Percentiles rank a stretch among this genome's conserved stretches.
These are phyloP conservation scores for Melopsittacus undulatus DNA, from an alignment of 2,797 vertebrate genomes.

Conservation along the genomic window DNA sequence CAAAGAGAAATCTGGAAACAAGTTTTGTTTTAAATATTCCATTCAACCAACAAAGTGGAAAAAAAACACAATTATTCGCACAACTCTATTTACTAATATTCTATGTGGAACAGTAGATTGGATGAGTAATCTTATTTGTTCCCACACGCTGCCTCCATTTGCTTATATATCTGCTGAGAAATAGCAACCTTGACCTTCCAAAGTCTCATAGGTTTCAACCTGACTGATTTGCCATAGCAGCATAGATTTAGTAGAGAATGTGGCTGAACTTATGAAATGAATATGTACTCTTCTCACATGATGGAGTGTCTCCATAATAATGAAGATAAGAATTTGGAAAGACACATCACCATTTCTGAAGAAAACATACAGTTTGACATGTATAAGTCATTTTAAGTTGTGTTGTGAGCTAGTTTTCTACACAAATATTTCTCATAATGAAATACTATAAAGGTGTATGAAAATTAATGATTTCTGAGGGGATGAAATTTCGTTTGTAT, in stretches of 20 bases:
- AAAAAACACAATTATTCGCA: constrained; percentile 10
- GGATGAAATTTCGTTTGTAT: neutral
- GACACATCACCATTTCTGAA: neutral
- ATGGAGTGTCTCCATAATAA: neutral
- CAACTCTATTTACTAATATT: constrained; percentile 12
- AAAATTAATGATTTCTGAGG: neutral
- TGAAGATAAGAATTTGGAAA: constrained; percentile 21
- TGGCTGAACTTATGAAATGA: neutral
- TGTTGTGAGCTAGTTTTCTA: neutral
- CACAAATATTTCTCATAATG: neutral
- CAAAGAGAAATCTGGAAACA: constrained; percentile 17
- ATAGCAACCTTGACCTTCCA: neutral
- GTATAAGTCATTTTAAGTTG: neutral
- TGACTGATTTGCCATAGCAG: neutral
- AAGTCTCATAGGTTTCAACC: neutral
- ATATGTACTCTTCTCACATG: neutral
- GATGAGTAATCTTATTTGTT: constrained; percentile 46
- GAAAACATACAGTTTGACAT: neutral
- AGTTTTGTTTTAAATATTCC: neutral
- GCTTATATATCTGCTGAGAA: neutral
- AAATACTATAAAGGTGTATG: neutral
- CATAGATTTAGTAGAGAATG: neutral
- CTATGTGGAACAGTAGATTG: neutral
- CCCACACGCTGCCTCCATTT: neutral
- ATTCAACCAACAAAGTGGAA: neutral